Evolutionary conservation across 2,797 vertebrate genomes (phyloP).

Genomic region (Sebastes matsubarae): DNA sequence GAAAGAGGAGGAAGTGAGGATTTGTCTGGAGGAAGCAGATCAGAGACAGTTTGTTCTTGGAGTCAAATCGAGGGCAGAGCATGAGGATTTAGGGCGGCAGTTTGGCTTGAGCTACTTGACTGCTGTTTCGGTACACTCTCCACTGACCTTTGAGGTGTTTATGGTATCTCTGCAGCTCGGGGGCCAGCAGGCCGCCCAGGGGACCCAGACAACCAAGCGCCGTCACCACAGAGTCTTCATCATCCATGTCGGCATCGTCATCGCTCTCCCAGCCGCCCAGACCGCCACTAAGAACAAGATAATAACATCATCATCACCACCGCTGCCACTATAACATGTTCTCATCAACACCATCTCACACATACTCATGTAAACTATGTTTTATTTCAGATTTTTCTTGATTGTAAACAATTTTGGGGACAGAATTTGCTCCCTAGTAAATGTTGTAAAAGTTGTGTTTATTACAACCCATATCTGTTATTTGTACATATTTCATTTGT

Average conservation of each 20-base stretch:
- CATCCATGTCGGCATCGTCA: conserved; percentile 92
- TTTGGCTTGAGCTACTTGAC: conserved; percentile 16
- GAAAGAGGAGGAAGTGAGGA: conserved; percentile 35
- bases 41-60: conserved; percentile 28
- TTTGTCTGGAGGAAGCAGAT: conserved; percentile 50
- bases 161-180: conserved; percentile 94
- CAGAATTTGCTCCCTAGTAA: not conserved
- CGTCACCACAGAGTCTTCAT: conserved; percentile 90
- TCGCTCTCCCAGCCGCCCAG: conserved; percentile 91
- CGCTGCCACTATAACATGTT: not conserved
- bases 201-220: conserved; percentile 96
- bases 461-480: fast-evolving
- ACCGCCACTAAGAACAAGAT: conserved; percentile 41
- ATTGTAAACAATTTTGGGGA: not conserved
- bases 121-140: not conserved
- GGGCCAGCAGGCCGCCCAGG: conserved; percentile 91
- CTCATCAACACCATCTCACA: not conserved
- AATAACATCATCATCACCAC: not conserved
- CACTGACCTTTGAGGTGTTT: conserved; percentile 92
- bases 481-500: too few relatives aligned
- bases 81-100: conserved; percentile 24
- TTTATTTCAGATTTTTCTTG: not conserved
- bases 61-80: conserved; percentile 39
- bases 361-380: not conserved
- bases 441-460: not conserved